A percentile compares a stretch with the other conserved stretches of the same genome.
phyloP scores from a whole-genome alignment of 2,888 invertebrate genomes.

The Drosophila incognita region DNA sequence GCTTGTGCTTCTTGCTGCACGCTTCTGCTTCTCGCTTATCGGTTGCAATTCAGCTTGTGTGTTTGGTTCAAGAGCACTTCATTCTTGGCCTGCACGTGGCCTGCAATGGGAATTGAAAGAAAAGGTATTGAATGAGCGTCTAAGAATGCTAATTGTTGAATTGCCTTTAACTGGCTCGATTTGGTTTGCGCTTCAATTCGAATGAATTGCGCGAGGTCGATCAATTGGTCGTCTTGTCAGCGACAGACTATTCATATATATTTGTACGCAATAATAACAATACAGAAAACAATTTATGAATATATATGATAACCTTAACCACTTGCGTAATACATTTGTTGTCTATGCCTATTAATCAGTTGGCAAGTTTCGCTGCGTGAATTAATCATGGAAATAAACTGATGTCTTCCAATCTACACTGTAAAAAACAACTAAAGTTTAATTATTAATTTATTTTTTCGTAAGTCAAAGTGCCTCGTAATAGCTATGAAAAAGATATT shows the following conservation, averaged over 20 bases:
- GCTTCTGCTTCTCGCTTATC: constrained; percentile 39
- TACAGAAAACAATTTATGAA: neutral
- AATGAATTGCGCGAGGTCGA: constrained; percentile 25
- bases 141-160: constrained; percentile 23
- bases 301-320: constrained; percentile 45
- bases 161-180: constrained; percentile 36
- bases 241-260: neutral
- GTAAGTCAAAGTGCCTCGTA: neutral
- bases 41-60: constrained; percentile 6
- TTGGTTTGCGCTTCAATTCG: constrained; percentile 30
- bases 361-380: neutral
- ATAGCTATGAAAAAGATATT: neutral
- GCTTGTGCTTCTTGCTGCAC: neutral
- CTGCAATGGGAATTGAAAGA: constrained; percentile 50
- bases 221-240: constrained; percentile 19
- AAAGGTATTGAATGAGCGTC: constrained; percentile 16
- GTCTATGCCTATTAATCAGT: constrained; percentile 19
- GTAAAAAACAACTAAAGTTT: neutral
- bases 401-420: neutral
- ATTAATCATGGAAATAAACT: neutral
- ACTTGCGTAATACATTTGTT: constrained; percentile 20
- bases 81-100: constrained; percentile 67
- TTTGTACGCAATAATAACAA: neutral
- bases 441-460: neutral
- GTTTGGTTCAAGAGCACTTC: constrained; percentile 46